Evolutionary conservation across 2,113 vertebrate genomes (phyloP).

Genomic region (Toxotes chatareus): DNA sequence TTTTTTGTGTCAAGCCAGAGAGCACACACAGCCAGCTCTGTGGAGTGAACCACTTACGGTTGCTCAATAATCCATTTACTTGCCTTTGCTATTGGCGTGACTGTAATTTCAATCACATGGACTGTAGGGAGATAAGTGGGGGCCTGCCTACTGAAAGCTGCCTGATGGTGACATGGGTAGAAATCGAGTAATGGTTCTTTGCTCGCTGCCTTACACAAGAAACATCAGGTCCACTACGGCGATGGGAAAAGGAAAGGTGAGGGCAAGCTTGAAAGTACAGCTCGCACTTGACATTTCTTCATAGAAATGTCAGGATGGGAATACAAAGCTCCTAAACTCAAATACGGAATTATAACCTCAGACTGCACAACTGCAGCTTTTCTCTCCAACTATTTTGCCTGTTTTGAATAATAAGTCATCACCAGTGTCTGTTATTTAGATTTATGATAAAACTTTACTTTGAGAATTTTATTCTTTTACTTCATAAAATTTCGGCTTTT

Average conservation of each 20-base stretch:
- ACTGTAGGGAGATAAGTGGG: constrained; percentile 57
- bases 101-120: constrained; percentile 71
- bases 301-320: constrained; percentile 44
- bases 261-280: neutral
- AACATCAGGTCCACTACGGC: constrained; percentile 25
- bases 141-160: constrained; percentile 54
- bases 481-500: neutral
- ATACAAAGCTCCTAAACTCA: constrained; percentile 33
- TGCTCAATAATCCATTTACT: constrained; percentile 78
- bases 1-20: constrained; percentile 37
- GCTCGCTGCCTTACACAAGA: constrained; percentile 50
- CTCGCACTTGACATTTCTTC: neutral
- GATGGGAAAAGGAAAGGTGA: constrained; percentile 19
- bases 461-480: no score
- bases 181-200: constrained; percentile 62
- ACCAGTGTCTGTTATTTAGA: neutral
- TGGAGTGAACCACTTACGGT: constrained; percentile 62
- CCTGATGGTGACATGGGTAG: constrained; percentile 52
- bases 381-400: neutral
- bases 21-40: constrained; percentile 44
- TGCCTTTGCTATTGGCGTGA: constrained; percentile 66
- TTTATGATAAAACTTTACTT: no score
- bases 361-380: neutral
- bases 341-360: constrained; percentile 24
- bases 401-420: neutral